Percentiles rank a stretch among this genome's conserved stretches.
These are phyloP conservation scores for Coranthus polyacanthus DNA, from an alignment of 2,797 vertebrate genomes.

Conservation along the genomic window DNA sequence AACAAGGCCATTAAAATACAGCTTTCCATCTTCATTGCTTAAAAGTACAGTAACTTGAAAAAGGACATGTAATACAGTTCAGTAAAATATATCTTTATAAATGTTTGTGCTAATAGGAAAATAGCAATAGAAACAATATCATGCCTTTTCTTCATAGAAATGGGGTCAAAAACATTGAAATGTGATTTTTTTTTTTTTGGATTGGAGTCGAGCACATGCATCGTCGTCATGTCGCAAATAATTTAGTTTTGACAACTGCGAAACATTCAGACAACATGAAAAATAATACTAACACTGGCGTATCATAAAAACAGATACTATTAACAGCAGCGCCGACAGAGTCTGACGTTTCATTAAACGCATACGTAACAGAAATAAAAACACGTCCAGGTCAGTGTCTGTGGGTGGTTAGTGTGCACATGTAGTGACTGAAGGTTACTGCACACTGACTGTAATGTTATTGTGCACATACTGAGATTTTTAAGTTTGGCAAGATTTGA, in stretches of 20 bases:
- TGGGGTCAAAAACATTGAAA: constrained; percentile 22
- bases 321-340: constrained; percentile 30
- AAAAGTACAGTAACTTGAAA: constrained; percentile 61
- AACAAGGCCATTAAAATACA: constrained; percentile 50
- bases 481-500: constrained; percentile 24
- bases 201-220: constrained; percentile 42
- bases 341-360: constrained; percentile 22
- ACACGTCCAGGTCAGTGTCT: constrained; percentile 9
- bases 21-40: constrained; percentile 48
- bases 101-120: constrained; percentile 62
- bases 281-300: constrained; percentile 54
- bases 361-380: constrained; percentile 49
- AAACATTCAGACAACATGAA: constrained; percentile 47
- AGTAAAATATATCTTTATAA: constrained; percentile 51
- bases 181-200: constrained; percentile 26
- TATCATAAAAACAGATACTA: constrained; percentile 60
- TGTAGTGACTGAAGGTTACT: constrained; percentile 42
- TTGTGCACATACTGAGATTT: constrained; percentile 15
- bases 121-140: constrained; percentile 53
- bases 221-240: constrained; percentile 47
- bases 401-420: constrained; percentile 19
- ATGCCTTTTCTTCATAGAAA: constrained; percentile 60
- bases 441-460: constrained; percentile 31
- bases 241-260: constrained; percentile 53
- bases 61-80: constrained; percentile 37